These are phyloP conservation scores for Thereva nobilitata DNA, from an alignment of 2,888 invertebrate species.

Conservation along the genomic window DNA sequence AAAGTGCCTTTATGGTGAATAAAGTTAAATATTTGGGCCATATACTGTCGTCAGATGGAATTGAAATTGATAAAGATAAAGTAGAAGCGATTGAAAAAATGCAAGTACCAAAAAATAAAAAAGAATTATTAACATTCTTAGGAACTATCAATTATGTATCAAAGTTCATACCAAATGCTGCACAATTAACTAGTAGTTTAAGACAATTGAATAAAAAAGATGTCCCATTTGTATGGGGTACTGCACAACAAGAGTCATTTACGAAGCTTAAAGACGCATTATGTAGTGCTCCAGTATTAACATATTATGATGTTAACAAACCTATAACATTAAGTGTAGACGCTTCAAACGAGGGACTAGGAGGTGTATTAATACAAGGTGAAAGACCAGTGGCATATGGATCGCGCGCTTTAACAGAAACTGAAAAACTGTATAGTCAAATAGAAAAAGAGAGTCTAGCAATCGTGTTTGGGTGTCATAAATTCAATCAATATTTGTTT, in stretches of 20 bases:
- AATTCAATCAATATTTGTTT: conserved; percentile 50
- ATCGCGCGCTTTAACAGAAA: conserved; percentile 47
- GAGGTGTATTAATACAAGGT: conserved; percentile 50
- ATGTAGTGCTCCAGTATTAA: conserved; percentile 33
- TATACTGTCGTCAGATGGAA: conserved; percentile 42
- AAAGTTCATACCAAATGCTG: conserved; percentile 44
- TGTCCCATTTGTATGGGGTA: conserved; percentile 39
- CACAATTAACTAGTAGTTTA: conserved; percentile 34
- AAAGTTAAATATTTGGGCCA: conserved; percentile 47
- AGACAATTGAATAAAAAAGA: conserved; percentile 39
- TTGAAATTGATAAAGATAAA: neutral
- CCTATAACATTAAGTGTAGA: conserved; percentile 48
- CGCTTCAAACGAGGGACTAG: conserved; percentile 45
- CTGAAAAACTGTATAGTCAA: conserved; percentile 51
- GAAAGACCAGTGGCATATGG: conserved; percentile 50
- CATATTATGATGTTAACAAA: conserved; percentile 41
- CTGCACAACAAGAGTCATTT: conserved; percentile 39
- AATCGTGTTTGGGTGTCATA: conserved; percentile 48
- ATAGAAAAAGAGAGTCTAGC: conserved; percentile 54
- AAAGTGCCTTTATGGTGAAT: conserved; percentile 42
- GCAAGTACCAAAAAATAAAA: conserved; percentile 33
- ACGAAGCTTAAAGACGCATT: conserved; percentile 34
- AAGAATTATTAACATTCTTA: conserved; percentile 38
- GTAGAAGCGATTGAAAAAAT: conserved; percentile 41
- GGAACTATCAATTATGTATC: conserved; percentile 43